Base-by-base conservation (phyloP, 2,888 invertebrate species). In the Yponomeuta evonymella region DNA sequence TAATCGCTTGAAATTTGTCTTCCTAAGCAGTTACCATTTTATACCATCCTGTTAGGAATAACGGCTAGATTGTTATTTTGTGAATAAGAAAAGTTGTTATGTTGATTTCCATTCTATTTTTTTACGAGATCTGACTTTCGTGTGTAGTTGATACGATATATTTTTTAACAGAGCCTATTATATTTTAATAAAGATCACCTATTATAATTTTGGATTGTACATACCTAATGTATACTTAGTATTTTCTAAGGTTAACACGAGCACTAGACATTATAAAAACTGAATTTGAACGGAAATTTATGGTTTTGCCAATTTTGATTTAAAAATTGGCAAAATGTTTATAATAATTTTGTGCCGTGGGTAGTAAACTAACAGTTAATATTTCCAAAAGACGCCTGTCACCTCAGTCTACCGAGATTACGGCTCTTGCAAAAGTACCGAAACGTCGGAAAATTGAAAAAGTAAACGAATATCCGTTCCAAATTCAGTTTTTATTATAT, bases 21-120 rank as follows among this genome's bases (percentile, higher is more conserved):
- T 29, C 30, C n/a, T 3, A 65, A 65, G 6, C 67, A 67, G 68
- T 68, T 68, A 68, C 68, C 68, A 68, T 68, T 23, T 68, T 67
- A 23, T 29, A 58, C 51, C 15, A 33, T 65, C 64, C 36, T 43
- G 43, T 36, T 48, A 58, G 29, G 58, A 69, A 12, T 58, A 15
- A 3, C 15, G 8, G 6, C 12, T 58, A 58, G 51, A 58, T 62
- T 69, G 62, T 69, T 69, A 69, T 58, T 69, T 69, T 4, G 69
- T 69, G 10, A 29, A 29, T 62, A 67, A 48, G 33, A 23, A 69
- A 48, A 58, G 33, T 30, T 51, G 12, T 51, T 12, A 29, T 69
- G n/a, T 51, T 69, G 43, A 67, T 23, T 48, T 67, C 48, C 48
- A 67, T 67, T 67, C 67, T n/a, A 36, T 36, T 36, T 12, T 33